Conservation (phyloP, 2,888 invertebrate genomes). For the Penaeus monodon region DNA sequence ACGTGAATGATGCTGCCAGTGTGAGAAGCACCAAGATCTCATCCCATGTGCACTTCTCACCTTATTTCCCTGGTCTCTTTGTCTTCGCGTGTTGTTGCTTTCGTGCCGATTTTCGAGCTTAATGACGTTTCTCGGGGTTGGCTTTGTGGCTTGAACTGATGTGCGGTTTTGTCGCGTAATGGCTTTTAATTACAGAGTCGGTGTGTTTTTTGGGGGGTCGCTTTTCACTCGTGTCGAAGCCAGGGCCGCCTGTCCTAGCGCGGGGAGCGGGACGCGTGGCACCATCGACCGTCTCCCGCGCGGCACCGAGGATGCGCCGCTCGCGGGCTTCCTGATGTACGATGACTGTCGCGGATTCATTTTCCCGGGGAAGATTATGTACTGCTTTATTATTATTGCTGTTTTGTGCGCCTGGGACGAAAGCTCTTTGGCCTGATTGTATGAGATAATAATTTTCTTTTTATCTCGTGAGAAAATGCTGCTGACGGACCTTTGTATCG, state of each 20-base stretch:
- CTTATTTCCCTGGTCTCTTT: too few species aligned
- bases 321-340: slow-evolving; percentile 29
- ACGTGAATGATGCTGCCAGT: background rate
- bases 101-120: too few species aligned
- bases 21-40: background rate
- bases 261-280: slow-evolving; percentile 7
- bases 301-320: slow-evolving; percentile 24
- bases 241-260: background rate
- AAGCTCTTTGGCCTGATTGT: background rate
- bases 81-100: too few species aligned
- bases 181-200: background rate
- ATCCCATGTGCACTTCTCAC: background rate
- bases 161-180: background rate
- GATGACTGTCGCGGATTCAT: slow-evolving; percentile 11
- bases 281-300: slow-evolving; percentile 31
- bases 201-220: background rate
- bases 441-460: slow-evolving; percentile 2
- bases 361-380: too few species aligned
- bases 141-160: background rate
- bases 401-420: slow-evolving; percentile 3
- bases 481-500: too few species aligned
- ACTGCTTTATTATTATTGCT: slow-evolving; percentile 23
- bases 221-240: background rate
- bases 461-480: too few species aligned
- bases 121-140: too few species aligned